Base-by-base conservation (phyloP, 1,140 invertebrate genomes). In the Megathymus violae region DNA sequence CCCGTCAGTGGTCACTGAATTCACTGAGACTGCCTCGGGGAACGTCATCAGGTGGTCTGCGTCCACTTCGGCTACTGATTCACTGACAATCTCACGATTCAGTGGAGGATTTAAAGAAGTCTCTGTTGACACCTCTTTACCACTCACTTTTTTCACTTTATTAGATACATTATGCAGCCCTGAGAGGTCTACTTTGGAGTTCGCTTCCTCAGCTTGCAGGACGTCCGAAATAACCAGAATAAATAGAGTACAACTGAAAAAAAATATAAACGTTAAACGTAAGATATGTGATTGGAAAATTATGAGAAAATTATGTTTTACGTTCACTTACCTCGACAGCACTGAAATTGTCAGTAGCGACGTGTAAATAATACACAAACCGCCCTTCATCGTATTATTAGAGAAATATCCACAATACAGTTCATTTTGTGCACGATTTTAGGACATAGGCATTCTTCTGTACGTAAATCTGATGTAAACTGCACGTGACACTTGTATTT, bases 361-460 rank as follows among this genome's bases (percentile, higher is more conserved):
- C 89, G 92, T 93, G 82, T 93, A 93, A 67, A 93, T 87, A 61
- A 89, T 82, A 75, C 87, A 85, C 69, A 93, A 78, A 65, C 85
- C 89, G 76, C 92, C 87, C 91, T 91, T 93, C 93, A 94, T 94
- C 76, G 86, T 93, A 89, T 81, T 78, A 86, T 84, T 68, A 88
- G 65, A 84, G 78, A 81, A 77, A 82, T 81, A 85, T 89, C 80
- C 78, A 87, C 82, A 82, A 74, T 87, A 77, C 67, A 83, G 84
- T 85, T 76, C 88, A 90, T 90, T 90, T 90, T 90, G 86, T 83
- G 80, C 74, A 74, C 66, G 82, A 85, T 79, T 74, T 84, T 85
- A 87, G 76, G 66, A 77, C 77, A 83, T 85, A 72, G 71, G 80
- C 78, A 78, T 73, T 70, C 67, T 56, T 71, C 67, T 56, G 48